Evolutionary conservation across 1,140 invertebrate species (phyloP).

Genomic region (Asbolus verrucosus): DNA sequence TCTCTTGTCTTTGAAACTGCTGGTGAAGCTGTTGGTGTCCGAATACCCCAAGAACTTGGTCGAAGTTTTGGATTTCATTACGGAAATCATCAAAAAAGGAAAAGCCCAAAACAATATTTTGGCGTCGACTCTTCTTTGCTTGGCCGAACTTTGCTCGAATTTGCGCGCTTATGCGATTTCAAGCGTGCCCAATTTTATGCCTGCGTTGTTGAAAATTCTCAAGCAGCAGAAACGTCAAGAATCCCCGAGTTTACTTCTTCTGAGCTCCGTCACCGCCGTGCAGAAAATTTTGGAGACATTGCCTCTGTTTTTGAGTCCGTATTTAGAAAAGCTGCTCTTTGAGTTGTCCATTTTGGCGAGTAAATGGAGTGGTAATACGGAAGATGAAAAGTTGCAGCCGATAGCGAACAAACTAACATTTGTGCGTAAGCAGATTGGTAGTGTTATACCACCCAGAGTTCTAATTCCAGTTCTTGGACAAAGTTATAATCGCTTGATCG

Average conservation of each 20-base stretch:
- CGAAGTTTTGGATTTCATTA: conserved; percentile 73
- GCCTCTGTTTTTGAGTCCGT: conserved; percentile 85
- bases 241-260: conserved; percentile 64
- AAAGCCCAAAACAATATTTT: conserved; percentile 76
- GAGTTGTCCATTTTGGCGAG: conserved; percentile 72
- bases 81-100: conserved; percentile 70
- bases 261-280: conserved; percentile 74
- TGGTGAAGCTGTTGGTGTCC: conserved; percentile 77
- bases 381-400: conserved; percentile 68
- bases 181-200: conserved; percentile 82
- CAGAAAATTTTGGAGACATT: conserved; percentile 85
- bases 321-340: conserved; percentile 80
- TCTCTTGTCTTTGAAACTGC: conserved; percentile 82
- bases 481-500: conserved; percentile 74
- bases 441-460: conserved; percentile 77
- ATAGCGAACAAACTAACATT: conserved; percentile 71
- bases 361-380: conserved; percentile 64
- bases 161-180: conserved; percentile 80
- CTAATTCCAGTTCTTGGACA: conserved; percentile 80
- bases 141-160: conserved; percentile 82
- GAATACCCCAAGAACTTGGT: conserved; percentile 75
- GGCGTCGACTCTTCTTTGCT: conserved; percentile 81
- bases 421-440: conserved; percentile 77
- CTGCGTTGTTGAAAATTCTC: conserved; percentile 76
- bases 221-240: conserved; percentile 67